phyloP scores from a whole-genome alignment of 2,888 invertebrate genomes.

The Byasa hedistus region DNA sequence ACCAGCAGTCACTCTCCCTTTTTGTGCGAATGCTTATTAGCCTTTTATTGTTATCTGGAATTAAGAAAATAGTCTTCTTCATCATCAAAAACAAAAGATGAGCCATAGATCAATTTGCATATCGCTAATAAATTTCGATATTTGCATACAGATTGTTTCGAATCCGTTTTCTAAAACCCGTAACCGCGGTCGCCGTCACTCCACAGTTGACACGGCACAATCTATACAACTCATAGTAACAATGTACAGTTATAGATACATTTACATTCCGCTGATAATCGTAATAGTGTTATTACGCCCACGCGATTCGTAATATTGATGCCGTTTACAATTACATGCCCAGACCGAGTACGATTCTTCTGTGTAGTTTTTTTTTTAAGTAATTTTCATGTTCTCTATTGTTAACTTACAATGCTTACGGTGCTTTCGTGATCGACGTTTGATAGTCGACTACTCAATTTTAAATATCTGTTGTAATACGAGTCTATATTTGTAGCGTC shows the following conservation, averaged over 20 bases:
- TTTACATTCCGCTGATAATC: constrained; percentile 41
- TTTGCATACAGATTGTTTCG: constrained; percentile 4
- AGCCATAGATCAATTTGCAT: constrained; percentile 4
- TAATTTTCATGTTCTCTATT: constrained; percentile 11
- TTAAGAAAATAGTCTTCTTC: constrained; percentile 1
- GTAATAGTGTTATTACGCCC: constrained; percentile 40
- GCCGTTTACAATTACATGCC: constrained; percentile 24
- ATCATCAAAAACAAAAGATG: constrained; percentile 9
- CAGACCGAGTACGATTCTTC: constrained; percentile 10
- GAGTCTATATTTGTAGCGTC: background rate
- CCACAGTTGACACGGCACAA: constrained; percentile 1
- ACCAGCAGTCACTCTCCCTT: no score
- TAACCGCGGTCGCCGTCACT: background rate
- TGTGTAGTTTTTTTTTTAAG: constrained; percentile 6
- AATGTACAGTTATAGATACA: constrained; percentile 34
- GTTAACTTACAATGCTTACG: constrained; percentile 6
- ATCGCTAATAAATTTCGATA: constrained; percentile 9
- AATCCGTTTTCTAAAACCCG: constrained; percentile 3
- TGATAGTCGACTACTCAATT: background rate
- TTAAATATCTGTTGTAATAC: background rate
- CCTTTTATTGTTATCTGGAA: background rate
- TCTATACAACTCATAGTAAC: constrained; percentile 8
- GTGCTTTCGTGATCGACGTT: constrained; percentile 3
- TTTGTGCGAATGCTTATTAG: no score
- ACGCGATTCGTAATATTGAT: constrained; percentile 33